phyloP scores from a whole-genome alignment of 2,113 vertebrate species.

The Heterotis niloticus region DNA sequence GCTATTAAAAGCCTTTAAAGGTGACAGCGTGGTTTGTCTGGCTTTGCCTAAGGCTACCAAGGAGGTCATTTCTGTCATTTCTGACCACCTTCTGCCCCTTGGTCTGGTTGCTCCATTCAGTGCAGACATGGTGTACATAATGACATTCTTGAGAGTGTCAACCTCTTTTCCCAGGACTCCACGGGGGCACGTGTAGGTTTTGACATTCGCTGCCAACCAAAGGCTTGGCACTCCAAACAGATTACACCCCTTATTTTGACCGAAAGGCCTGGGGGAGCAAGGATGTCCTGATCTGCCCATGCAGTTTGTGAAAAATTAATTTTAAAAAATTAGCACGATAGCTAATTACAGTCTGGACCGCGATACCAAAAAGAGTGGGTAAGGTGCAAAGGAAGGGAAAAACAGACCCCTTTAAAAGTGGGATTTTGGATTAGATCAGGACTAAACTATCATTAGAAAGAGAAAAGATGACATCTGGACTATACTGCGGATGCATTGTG shows the following conservation, averaged over 20 bases:
- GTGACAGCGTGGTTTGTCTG: not conserved
- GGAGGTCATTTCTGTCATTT: not conserved
- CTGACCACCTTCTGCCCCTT: not conserved
- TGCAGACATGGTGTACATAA: constrained; percentile 23
- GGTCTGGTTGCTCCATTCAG: not conserved
- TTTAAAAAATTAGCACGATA: not conserved
- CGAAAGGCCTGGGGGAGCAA: not conserved
- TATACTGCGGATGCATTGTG: no score
- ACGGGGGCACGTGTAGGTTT: constrained; percentile 1
- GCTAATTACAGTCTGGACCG: not conserved
- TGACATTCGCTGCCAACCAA: constrained; percentile 15
- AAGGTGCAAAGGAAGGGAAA: no score
- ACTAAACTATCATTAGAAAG: no score
- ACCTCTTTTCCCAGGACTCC: not conserved
- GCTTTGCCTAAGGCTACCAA: not conserved
- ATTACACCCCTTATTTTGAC: constrained; percentile 22
- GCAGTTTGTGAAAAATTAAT: constrained; percentile 15
- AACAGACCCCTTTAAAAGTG: no score
- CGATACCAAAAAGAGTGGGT: no score
- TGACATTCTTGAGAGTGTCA: constrained; percentile 20
- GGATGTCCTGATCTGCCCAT: not conserved
- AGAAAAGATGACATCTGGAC: no score
- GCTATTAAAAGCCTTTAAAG: not conserved
- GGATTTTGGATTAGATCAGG: no score
- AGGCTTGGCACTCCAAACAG: constrained; percentile 23